Evolutionary conservation across 2,888 invertebrate species (phyloP).

Genomic region (Trisateles emortualis): DNA sequence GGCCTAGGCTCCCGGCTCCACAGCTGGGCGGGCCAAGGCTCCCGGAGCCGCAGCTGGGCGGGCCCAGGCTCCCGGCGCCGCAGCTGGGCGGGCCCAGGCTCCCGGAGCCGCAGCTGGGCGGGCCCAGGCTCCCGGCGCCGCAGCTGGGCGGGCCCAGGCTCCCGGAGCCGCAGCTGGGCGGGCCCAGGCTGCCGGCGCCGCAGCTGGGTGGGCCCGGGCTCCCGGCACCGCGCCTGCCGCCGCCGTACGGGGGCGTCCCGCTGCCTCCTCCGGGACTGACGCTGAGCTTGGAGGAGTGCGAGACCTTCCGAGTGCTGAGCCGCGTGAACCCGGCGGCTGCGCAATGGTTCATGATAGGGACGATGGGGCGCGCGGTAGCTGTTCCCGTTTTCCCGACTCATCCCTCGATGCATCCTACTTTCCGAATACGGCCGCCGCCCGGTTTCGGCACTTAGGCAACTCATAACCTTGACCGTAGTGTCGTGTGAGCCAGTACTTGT

Average conservation of each 20-base stretch:
- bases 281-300: conserved; percentile 60
- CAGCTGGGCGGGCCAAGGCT: neutral
- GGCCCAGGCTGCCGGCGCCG: conserved; percentile 3
- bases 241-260: conserved; percentile 4
- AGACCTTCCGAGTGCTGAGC: conserved; percentile 59
- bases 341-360: conserved; percentile 64
- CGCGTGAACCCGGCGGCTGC: conserved; percentile 60
- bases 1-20: neutral
- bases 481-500: too few relatives aligned
- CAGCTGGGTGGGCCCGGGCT: conserved; percentile 31
- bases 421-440: too few relatives aligned
- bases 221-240: conserved; percentile 5
- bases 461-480: too few relatives aligned
- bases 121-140: neutral
- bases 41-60: neutral
- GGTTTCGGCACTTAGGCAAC: too few relatives aligned
- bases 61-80: neutral
- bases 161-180: neutral
- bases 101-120: neutral
- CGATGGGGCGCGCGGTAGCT: conserved; percentile 52
- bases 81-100: too few relatives aligned
- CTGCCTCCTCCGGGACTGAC: conserved; percentile 37
- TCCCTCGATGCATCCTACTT: conserved; percentile 10
- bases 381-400: neutral
- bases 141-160: neutral